phyloP scores from a whole-genome alignment of 2,888 invertebrate genomes.

The Lamellibrachia columna region DNA sequence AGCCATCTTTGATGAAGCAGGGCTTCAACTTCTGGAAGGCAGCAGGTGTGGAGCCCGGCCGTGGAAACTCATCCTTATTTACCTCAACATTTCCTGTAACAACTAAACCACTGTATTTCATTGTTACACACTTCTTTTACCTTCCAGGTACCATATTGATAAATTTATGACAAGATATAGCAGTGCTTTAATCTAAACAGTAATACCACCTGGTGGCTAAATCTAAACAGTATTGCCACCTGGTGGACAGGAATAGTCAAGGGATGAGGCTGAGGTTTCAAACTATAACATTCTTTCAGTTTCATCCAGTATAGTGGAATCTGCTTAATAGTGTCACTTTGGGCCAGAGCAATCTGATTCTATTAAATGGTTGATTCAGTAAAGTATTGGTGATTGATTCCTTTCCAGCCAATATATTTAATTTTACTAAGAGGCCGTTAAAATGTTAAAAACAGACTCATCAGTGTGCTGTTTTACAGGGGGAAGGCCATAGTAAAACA shows the following conservation, averaged over 20 bases:
- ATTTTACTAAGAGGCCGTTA: no score
- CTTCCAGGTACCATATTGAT: background rate
- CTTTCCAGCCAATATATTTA: no score
- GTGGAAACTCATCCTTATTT: conserved; percentile 77
- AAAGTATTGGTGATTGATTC: no score
- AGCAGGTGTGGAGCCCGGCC: conserved; percentile 72
- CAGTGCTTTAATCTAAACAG: background rate
- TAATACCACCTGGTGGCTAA: background rate
- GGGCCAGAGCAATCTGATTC: no score
- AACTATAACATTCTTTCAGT: no score
- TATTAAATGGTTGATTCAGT: no score
- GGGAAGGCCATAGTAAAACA: no score
- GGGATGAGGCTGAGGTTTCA: background rate
- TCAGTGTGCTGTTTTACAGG: no score
- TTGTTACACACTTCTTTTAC: no score
- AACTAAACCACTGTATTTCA: background rate
- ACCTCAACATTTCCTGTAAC: conserved; percentile 41
- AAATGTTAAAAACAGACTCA: no score
- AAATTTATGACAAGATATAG: background rate
- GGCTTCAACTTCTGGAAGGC: conserved; percentile 74
- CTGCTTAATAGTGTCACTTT: no score
- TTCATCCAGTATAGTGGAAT: no score
- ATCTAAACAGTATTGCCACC: background rate
- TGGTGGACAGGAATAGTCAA: background rate
- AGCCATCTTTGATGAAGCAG: conserved; percentile 73